Percentiles rank a stretch among this genome's conserved stretches.
phyloP scores from a whole-genome alignment of 1,140 invertebrate species.

The Sycophila sp. region DNA sequence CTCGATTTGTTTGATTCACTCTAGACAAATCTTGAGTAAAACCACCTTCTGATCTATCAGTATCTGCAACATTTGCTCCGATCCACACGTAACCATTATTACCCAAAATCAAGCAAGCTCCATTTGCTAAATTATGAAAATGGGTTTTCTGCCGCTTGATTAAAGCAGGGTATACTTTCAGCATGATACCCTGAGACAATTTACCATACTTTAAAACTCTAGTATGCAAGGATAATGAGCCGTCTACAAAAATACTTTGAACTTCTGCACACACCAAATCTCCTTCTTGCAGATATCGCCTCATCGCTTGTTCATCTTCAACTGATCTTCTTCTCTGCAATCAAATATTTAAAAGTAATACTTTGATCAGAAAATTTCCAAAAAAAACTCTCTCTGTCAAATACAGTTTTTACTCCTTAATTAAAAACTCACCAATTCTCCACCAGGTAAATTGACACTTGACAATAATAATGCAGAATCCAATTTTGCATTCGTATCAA shows the following conservation, averaged over 20 bases:
- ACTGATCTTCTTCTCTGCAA: slow-evolving; percentile 85
- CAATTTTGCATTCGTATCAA: slow-evolving; percentile 91
- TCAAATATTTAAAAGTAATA: not conserved
- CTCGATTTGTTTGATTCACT: slow-evolving; percentile 76
- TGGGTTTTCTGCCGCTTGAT: slow-evolving; percentile 95
- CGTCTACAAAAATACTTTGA: slow-evolving; percentile 91
- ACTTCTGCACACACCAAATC: slow-evolving; percentile 98
- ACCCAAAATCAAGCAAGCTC: slow-evolving; percentile 91
- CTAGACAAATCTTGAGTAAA: slow-evolving; percentile 84
- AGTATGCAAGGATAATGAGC: slow-evolving; percentile 92
- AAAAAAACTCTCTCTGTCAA: not conserved
- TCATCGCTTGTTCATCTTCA: slow-evolving; percentile 98
- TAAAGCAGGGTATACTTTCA: slow-evolving; percentile 93
- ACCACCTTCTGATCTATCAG: slow-evolving; percentile 79
- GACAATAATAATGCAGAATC: slow-evolving; percentile 90
- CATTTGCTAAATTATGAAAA: slow-evolving; percentile 93
- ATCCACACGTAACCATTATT: slow-evolving; percentile 99
- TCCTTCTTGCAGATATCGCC: slow-evolving; percentile 93
- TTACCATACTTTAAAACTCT: slow-evolving; percentile 97
- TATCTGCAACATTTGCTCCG: slow-evolving; percentile 73
- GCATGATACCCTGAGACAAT: slow-evolving; percentile 85
- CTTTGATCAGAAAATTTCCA: not conserved
- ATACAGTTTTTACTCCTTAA: not conserved
- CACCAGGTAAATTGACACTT: slow-evolving; percentile 96
- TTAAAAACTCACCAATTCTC: slow-evolving; percentile 83